A percentile compares a stretch with the other conserved stretches of the same genome.
Evolutionary conservation across 1,140 invertebrate species (phyloP).

Genomic region (Gonioctena quinquepunctata): DNA sequence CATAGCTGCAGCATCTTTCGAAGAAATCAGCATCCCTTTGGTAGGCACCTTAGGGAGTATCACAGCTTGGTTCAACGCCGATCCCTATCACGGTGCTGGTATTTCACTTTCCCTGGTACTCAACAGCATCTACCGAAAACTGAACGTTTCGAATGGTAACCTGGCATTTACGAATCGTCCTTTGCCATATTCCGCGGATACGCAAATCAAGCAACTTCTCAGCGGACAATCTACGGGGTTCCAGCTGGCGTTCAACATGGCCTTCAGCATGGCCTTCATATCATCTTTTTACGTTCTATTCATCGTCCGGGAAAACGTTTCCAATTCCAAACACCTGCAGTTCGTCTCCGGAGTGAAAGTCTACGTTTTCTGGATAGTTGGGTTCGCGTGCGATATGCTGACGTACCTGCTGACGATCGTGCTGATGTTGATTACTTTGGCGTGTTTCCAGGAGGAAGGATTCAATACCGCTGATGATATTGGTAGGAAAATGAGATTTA

Average conservation of each 20-base stretch:
- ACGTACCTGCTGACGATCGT: constrained; percentile 64
- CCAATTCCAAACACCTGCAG: constrained; percentile 69
- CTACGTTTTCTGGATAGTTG: constrained; percentile 71
- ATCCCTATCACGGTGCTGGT: constrained; percentile 68
- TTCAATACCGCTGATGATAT: constrained; percentile 58
- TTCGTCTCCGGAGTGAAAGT: constrained; percentile 77
- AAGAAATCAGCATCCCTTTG: constrained; percentile 22
- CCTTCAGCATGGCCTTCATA: constrained; percentile 72
- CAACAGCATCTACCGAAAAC: constrained; percentile 36
- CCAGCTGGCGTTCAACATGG: constrained; percentile 66
- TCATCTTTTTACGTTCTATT: constrained; percentile 77
- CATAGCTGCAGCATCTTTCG: constrained; percentile 58
- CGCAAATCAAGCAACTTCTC: constrained; percentile 61
- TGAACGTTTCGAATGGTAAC: neutral
- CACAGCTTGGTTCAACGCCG: constrained; percentile 66
- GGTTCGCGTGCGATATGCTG: constrained; percentile 73
- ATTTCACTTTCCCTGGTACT: constrained; percentile 39
- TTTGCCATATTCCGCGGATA: constrained; percentile 60
- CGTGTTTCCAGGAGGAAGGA: constrained; percentile 63
- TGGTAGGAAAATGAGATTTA: constrained; percentile 47
- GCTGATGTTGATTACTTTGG: constrained; percentile 60
- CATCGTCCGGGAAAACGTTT: constrained; percentile 63
- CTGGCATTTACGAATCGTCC: constrained; percentile 73
- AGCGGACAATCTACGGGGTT: constrained; percentile 57
- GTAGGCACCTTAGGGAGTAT: constrained; percentile 23